Conservation (phyloP, 1,140 invertebrate species). For the Cyclargus thomasi region DNA sequence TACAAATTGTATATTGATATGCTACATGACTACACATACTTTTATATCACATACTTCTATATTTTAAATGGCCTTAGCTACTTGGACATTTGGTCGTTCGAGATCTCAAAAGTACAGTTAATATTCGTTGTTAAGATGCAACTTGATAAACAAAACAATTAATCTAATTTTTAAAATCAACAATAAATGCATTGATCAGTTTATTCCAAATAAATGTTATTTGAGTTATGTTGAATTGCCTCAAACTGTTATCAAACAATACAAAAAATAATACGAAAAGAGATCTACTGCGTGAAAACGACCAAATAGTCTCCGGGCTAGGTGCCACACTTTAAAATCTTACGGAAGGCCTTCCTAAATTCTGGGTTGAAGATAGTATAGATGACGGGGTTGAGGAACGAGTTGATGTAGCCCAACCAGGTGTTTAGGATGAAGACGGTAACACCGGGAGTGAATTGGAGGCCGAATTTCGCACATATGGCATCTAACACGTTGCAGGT, state of each 20-base stretch:
- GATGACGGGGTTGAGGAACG: constrained; percentile 97
- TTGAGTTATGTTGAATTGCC: no score
- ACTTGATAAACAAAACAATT: not conserved
- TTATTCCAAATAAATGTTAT: no score
- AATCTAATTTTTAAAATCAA: no score
- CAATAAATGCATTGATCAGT: no score
- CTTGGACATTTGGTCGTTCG: constrained; percentile 46
- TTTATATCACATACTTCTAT: constrained; percentile 31
- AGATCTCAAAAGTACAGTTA: constrained; percentile 33
- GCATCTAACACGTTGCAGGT: constrained; percentile 97
- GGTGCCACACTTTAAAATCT: constrained; percentile 85
- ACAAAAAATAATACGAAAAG: constrained; percentile 16
- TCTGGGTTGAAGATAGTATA: constrained; percentile 99
- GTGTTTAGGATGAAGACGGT: constrained; percentile 95
- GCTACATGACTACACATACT: not conserved
- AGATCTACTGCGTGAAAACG: constrained; percentile 63
- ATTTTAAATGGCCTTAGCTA: constrained; percentile 13
- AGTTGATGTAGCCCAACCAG: constrained; percentile 99
- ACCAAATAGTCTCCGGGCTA: constrained; percentile 71
- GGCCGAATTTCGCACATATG: constrained; percentile 89
- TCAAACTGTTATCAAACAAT: no score
- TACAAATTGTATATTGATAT: constrained; percentile 13
- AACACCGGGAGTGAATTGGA: constrained; percentile 89
- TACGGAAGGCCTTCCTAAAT: constrained; percentile 98
- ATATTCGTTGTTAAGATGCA: constrained; percentile 22